Evolutionary conservation across 2,888 invertebrate genomes (phyloP).

Genomic region (Standfussiana lucernea): DNA sequence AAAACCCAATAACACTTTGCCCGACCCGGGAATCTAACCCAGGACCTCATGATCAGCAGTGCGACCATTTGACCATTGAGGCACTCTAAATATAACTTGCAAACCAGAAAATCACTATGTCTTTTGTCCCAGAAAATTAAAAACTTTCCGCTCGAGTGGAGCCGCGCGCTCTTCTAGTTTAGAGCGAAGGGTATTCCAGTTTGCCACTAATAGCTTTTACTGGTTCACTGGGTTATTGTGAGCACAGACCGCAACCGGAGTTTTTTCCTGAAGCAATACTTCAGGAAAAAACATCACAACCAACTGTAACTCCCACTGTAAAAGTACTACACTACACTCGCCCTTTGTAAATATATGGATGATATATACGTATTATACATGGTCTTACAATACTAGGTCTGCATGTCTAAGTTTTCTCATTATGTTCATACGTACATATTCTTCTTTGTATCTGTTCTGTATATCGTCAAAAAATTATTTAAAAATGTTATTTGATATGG

Average conservation of each 20-base stretch:
- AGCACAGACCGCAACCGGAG: neutral
- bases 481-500: too few species aligned
- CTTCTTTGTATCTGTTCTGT: too few species aligned
- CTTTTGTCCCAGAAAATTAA: conserved; percentile 12
- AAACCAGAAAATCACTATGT: neutral
- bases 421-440: too few species aligned
- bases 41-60: too few species aligned
- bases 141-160: neutral
- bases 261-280: conserved; percentile 3
- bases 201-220: conserved; percentile 48
- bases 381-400: neutral
- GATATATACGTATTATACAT: neutral
- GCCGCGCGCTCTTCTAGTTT: neutral
- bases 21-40: too few species aligned
- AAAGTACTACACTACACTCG: too few species aligned
- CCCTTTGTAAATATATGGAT: neutral
- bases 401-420: too few species aligned
- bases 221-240: conserved; percentile 35
- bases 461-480: too few species aligned
- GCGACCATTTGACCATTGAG: too few species aligned
- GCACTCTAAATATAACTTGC: neutral
- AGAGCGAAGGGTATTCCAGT: conserved; percentile 20
- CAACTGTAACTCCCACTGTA: too few species aligned
- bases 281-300: too few species aligned
- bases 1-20: too few species aligned